Base-by-base conservation (phyloP, 1,140 invertebrate genomes). In the Adoxophyes honmai region DNA sequence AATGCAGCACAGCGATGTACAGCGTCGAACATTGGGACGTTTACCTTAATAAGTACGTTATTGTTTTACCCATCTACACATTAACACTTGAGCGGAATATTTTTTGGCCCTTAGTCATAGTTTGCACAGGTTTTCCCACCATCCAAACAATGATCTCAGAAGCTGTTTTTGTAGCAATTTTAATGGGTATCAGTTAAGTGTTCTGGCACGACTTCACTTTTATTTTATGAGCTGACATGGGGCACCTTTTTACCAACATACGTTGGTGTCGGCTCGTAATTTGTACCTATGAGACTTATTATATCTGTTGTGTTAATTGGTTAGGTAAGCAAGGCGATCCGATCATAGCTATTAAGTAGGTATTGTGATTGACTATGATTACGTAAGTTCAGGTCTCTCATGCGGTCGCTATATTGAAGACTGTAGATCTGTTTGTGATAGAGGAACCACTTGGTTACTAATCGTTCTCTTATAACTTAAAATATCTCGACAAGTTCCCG, bases 101-200 rank as follows among this genome's bases (percentile, higher is more conserved):
- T 48, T 48, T 28, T 48, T 28, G 13, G 42, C 4, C n/a, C 18
- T 48, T 11, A 16, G 21, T 48, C n/a, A 10, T 21, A 9, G 18
- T 21, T 44, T 44, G 18, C 42, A 21, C 4, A 33, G 60, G 59
- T 54, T 62, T 70, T 62, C 54, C 63, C 48, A 28, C 10, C 37
- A 21, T 58, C 51, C 11, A 61, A 62, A 60, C 57, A 66, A 59
- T 70, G 61, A 64, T 66, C 60, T 70, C 56, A 69, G 38, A 39
- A 34, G 13, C 4, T 58, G 37, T 51, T 52, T 34, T 52, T 52
- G 51, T 52, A 34, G 18, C 38, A 42, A 7, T 7, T 16, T 34
- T 51, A 64, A 64, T 64, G 37, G 55, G 15, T 34, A 18, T 34
- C 35, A 44, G 34, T 62, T 59, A 52, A 56, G 42, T 37, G 52